Evolutionary conservation across 37 sponge, comb jelly and placozoan genomes (phyloP).

Genomic region (Spongilla lacustris): DNA sequence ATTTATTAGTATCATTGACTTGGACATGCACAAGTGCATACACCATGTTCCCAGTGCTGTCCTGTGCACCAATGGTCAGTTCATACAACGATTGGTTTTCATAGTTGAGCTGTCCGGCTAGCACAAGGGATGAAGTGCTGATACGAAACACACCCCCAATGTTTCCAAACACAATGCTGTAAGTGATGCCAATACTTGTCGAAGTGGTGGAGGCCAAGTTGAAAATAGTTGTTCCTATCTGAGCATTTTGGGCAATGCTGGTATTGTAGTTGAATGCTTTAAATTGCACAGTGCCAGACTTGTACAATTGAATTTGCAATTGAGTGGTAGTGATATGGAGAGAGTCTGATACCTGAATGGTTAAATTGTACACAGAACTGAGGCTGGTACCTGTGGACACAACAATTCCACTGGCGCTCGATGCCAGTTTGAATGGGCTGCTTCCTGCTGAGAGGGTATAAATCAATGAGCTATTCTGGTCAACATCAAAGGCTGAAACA

Average conservation of each 20-base stretch:
- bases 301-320: not conserved
- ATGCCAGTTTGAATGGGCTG: conserved; percentile 25
- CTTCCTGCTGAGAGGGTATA: not conserved
- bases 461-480: conserved; percentile 21
- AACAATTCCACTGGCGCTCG: not conserved
- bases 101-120: conserved; percentile 33
- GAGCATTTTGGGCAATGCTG: not conserved
- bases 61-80: conserved; percentile 36
- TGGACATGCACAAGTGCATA: conserved; percentile 45
- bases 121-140: not conserved
- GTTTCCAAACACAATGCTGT: conserved; percentile 23
- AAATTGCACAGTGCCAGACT: not conserved
- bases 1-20: conserved; percentile 69
- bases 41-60: not conserved
- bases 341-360: not conserved
- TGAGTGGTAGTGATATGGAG: not conserved
- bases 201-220: not conserved
- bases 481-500: conserved; percentile 42
- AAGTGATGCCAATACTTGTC: not conserved
- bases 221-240: not conserved
- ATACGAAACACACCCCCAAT: conserved; percentile 12
- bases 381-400: not conserved
- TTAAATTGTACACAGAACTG: not conserved
- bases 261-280: not conserved
- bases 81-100: conserved; percentile 51